phyloP scores from a whole-genome alignment of 2,113 vertebrate species.

The Sialia sialis region DNA sequence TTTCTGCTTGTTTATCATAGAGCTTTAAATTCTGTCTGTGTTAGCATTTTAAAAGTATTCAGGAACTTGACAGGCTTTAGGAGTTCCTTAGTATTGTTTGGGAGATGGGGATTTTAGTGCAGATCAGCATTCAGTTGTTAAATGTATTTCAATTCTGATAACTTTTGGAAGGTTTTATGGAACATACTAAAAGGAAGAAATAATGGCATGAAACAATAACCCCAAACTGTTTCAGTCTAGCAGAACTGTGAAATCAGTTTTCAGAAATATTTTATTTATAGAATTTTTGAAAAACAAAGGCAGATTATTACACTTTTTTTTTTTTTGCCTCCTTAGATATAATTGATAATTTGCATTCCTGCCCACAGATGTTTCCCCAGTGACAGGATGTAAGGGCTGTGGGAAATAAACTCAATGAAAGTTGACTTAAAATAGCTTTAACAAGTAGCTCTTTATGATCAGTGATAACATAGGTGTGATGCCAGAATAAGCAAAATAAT shows the following conservation, averaged over 20 bases:
- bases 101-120: not conserved
- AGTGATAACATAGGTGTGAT: not conserved
- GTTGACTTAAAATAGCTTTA: not conserved
- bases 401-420: not conserved
- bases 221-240: not conserved
- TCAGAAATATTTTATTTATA: not conserved
- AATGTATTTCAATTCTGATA: not conserved
- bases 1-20: not conserved
- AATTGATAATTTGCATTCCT: slow-evolving; percentile 15
- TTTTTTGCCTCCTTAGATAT: not conserved
- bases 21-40: not conserved
- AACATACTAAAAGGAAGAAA: not conserved
- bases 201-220: not conserved
- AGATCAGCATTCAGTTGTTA: not conserved
- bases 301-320: not conserved
- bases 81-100: not conserved
- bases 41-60: not conserved
- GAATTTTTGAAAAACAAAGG: not conserved
- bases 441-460: not conserved
- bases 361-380: slow-evolving; percentile 34
- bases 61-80: not conserved
- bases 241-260: not conserved
- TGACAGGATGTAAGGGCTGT: not conserved
- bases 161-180: not conserved
- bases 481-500: not conserved